These are phyloP conservation scores for Heliconius eleuchia DNA, from an alignment of 1,140 invertebrate genomes.

Conservation along the genomic window DNA sequence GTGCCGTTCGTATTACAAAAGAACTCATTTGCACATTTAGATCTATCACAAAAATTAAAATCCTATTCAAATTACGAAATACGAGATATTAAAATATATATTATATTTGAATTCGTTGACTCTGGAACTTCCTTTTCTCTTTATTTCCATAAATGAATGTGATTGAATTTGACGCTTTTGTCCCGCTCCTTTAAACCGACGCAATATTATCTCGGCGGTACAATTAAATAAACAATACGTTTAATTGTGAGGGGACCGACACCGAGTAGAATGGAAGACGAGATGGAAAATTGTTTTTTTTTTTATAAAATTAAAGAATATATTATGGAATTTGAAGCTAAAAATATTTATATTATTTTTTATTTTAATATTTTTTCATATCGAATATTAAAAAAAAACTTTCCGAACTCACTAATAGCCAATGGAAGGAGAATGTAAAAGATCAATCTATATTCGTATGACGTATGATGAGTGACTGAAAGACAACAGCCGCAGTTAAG, in stretches of 20 bases:
- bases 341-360: neutral
- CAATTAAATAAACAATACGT: slow-evolving; percentile 36
- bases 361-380: neutral
- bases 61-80: neutral
- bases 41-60: neutral
- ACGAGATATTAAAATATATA: neutral
- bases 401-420: too few species aligned
- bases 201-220: slow-evolving; percentile 33
- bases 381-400: too few species aligned
- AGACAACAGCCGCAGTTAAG: too few species aligned
- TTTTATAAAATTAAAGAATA: neutral
- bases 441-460: too few species aligned
- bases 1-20: neutral
- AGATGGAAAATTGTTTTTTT: neutral
- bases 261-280: neutral
- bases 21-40: neutral
- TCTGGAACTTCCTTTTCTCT: neutral
- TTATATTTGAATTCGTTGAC: neutral
- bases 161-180: slow-evolving; percentile 28
- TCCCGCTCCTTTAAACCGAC: slow-evolving; percentile 26
- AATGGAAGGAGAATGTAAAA: too few species aligned
- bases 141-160: slow-evolving; percentile 31
- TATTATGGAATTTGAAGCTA: neutral
- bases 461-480: too few species aligned
- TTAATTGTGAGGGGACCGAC: slow-evolving; percentile 24